phyloP scores from a whole-genome alignment of 2,113 vertebrate genomes.

The Otocyon megalotis region DNA sequence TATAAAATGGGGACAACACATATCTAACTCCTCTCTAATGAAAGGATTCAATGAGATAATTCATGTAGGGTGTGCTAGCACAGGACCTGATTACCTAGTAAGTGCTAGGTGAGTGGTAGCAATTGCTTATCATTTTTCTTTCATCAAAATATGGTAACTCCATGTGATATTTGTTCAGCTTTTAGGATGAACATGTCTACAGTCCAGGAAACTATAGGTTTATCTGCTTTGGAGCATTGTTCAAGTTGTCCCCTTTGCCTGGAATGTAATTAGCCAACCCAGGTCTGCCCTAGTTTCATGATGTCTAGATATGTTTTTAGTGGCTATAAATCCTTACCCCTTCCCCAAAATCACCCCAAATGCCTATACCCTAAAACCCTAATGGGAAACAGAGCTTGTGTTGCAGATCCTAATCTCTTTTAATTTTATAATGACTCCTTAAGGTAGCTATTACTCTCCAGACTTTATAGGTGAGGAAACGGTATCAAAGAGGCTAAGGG shows the following conservation, averaged over 20 bases:
- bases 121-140: neutral
- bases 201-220: neutral
- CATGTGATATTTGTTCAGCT: neutral
- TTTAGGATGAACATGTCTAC: neutral
- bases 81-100: neutral
- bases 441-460: neutral
- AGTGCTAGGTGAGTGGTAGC: neutral
- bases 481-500: neutral
- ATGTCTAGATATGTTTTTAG: conserved; percentile 16
- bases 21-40: neutral
- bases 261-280: neutral
- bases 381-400: neutral
- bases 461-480: neutral
- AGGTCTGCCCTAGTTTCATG: neutral
- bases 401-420: neutral
- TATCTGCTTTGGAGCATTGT: neutral
- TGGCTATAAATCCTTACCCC: neutral
- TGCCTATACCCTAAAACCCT: neutral
- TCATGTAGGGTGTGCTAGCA: neutral
- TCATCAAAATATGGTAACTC: neutral
- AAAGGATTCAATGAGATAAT: neutral
- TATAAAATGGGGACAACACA: neutral
- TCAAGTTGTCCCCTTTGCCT: neutral
- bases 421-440: neutral
- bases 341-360: neutral